Percentiles rank a stretch among this genome's conserved stretches.
Evolutionary conservation across 2,113 vertebrate species (phyloP).

Genomic region (Lates calcarifer): DNA sequence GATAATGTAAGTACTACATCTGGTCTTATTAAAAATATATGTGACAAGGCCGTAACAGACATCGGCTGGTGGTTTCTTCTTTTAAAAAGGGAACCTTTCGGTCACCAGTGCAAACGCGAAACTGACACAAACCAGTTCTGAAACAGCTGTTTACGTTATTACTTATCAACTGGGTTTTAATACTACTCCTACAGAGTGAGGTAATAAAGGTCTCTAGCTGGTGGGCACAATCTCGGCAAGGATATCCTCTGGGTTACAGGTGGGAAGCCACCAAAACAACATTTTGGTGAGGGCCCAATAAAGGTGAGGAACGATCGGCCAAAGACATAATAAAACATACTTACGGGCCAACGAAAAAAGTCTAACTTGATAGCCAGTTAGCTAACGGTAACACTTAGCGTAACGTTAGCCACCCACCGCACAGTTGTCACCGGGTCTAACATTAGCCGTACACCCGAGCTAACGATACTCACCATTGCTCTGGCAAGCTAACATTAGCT

Average conservation of each 20-base stretch:
- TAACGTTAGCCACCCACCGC: constrained; percentile 50
- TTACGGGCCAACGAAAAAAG: neutral
- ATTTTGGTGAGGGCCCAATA: constrained; percentile 18
- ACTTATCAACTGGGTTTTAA: neutral
- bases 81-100: neutral
- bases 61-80: neutral
- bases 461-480: constrained; percentile 76
- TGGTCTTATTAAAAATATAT: neutral
- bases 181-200: neutral
- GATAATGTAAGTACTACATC: constrained; percentile 14
- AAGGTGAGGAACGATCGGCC: neutral
- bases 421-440: constrained; percentile 38
- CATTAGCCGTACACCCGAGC: constrained; percentile 46
- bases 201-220: neutral
- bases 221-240: constrained; percentile 41
- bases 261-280: constrained; percentile 46
- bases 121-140: neutral
- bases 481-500: constrained; percentile 74
- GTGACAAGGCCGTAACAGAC: constrained; percentile 31
- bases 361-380: neutral
- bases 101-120: neutral
- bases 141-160: constrained; percentile 10
- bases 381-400: constrained; percentile 30
- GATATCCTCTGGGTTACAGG: constrained; percentile 51
- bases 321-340: neutral